Evolutionary conservation across 2,888 invertebrate species (phyloP).

Genomic region (Steinernema hermaphroditum): DNA sequence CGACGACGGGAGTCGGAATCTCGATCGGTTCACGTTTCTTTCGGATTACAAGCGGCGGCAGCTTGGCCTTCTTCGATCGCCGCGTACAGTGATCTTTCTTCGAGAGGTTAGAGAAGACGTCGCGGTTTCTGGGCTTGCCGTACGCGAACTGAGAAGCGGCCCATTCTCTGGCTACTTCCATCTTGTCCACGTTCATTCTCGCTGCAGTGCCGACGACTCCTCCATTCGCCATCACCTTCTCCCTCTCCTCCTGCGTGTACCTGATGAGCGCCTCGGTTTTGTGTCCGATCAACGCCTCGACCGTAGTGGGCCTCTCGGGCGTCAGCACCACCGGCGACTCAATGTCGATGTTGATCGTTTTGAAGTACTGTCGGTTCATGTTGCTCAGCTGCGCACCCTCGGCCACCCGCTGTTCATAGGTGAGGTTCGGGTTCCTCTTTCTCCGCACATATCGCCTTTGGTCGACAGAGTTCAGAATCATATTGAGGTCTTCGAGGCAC

Average conservation of each 20-base stretch:
- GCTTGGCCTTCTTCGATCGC: background rate
- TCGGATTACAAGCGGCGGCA: background rate
- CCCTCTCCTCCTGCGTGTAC: background rate
- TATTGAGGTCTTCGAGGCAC: background rate
- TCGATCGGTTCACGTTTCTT: background rate
- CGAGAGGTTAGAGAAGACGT: background rate
- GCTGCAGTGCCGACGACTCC: background rate
- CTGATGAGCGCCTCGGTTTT: slow-evolving; percentile 16
- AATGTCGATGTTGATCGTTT: background rate
- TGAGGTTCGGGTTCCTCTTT: background rate
- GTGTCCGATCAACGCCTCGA: background rate
- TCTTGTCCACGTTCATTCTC: background rate
- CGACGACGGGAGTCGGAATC: background rate
- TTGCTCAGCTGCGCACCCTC: background rate
- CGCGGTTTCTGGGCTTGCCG: background rate
- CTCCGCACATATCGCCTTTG: no score
- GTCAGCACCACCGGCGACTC: background rate
- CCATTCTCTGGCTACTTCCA: background rate
- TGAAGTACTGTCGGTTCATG: background rate
- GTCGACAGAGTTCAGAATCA: background rate
- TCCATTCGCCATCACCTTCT: background rate
- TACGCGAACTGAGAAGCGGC: background rate
- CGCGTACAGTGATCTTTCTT: background rate
- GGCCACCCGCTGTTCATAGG: background rate
- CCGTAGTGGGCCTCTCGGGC: background rate